These are phyloP conservation scores for Spodoptera frugiperda DNA, from an alignment of 1,140 invertebrate genomes.

Conservation along the genomic window DNA sequence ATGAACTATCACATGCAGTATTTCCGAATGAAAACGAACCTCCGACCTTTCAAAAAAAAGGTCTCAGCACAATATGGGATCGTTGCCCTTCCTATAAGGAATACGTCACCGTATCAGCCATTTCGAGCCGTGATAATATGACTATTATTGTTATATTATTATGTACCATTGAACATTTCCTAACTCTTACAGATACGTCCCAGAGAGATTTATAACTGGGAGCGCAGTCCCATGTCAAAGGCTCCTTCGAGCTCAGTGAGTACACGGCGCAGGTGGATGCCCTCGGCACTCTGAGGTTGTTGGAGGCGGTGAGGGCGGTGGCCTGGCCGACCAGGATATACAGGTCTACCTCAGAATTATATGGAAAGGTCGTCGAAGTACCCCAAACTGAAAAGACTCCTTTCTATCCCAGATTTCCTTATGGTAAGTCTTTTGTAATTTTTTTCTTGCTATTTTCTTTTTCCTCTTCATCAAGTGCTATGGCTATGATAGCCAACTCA, in stretches of 20 bases:
- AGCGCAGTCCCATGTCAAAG: slow-evolving; percentile 99
- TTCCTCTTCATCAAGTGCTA: too few relatives aligned
- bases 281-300: slow-evolving; percentile 96
- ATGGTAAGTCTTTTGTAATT: slow-evolving; percentile 92
- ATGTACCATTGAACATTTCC: too few relatives aligned
- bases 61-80: too few relatives aligned
- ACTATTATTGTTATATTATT: too few relatives aligned
- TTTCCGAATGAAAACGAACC: too few relatives aligned
- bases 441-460: too few relatives aligned
- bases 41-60: too few relatives aligned
- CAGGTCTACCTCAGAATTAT: slow-evolving; percentile 99
- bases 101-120: too few relatives aligned
- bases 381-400: slow-evolving; percentile 99
- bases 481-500: too few relatives aligned
- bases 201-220: slow-evolving; percentile 99
- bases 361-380: slow-evolving; percentile 98
- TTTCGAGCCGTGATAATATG: too few relatives aligned
- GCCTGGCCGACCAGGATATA: slow-evolving; percentile 97
- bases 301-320: slow-evolving; percentile 98
- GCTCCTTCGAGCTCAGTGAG: slow-evolving; percentile 98
- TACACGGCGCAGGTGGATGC: slow-evolving; percentile 99
- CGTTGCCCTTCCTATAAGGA: too few relatives aligned
- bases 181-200: slow-evolving; percentile 89
- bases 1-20: too few relatives aligned
- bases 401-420: slow-evolving; percentile 99